Conservation (phyloP, 2,113 vertebrate genomes). For the Limanda limanda region DNA sequence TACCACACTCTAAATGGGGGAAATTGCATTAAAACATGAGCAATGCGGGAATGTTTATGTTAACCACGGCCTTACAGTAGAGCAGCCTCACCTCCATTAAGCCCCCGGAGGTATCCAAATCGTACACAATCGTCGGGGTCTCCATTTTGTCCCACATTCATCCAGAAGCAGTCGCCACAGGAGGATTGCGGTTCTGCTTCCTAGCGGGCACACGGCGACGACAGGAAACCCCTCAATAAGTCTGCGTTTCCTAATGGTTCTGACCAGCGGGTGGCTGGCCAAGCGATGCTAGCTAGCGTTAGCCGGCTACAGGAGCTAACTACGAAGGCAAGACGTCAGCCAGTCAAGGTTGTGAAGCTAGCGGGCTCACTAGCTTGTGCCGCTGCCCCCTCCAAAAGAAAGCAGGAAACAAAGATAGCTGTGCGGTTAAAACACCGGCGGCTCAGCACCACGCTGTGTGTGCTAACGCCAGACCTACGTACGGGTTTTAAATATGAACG, state of each 20-base stretch:
- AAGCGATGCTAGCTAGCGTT: conserved; percentile 51
- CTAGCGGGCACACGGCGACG: background rate
- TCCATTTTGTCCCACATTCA: conserved; percentile 99
- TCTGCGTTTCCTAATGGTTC: background rate
- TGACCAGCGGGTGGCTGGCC: conserved; percentile 8
- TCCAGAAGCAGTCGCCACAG: conserved; percentile 75
- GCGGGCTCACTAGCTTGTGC: conserved; percentile 42
- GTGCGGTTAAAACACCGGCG: background rate
- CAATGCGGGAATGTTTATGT: background rate
- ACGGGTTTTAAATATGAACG: conserved; percentile 9
- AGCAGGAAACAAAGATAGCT: conserved; percentile 7
- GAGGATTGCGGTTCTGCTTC: background rate
- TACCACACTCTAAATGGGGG: background rate
- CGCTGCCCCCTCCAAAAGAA: conserved; percentile 15
- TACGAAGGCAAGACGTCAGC: conserved; percentile 59
- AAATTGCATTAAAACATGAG: background rate
- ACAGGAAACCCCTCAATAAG: conserved; percentile 4
- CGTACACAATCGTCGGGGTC: conserved; percentile 98
- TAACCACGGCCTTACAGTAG: conserved; percentile 29
- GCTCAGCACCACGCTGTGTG: background rate
- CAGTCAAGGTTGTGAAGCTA: conserved; percentile 79
- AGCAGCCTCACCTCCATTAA: conserved; percentile 92
- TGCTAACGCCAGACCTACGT: conserved; percentile 3
- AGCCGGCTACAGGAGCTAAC: conserved; percentile 69
- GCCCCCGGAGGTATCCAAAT: conserved; percentile 96